Base-by-base conservation (phyloP, 1,140 invertebrate species). In the Drosophila bocki region DNA sequence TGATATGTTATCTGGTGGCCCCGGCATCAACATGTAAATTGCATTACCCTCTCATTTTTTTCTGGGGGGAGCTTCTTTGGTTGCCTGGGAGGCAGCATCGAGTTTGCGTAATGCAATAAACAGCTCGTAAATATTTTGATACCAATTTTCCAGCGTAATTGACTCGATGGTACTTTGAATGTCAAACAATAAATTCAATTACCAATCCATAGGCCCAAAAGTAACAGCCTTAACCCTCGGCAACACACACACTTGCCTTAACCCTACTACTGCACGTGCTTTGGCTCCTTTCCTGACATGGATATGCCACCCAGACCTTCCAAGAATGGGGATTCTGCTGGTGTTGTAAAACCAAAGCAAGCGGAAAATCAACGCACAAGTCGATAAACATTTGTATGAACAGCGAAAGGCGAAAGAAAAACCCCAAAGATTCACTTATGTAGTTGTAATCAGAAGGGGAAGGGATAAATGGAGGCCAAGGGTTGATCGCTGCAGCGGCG, bases 161-260 rank as follows among this genome's bases (percentile, higher is more conserved):
- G 85, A 90, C 81, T 85, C 78, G 78, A 90, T 64, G 81, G 75
- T 90, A 90, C 85, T 90, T 90, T 90, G 68, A 90, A 79, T 90
- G 85, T 90, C 85, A 90, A 90, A 90, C 85, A 90, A 90, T 90
- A 90, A 90, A 90, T 90, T 90, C 85, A 90, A 90, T 90, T 90
- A 90, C 86, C 78, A 90, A 90, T 82, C 78, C 78, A 82, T 76
- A 81, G 78, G 72, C 85, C 60, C 51, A 32, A 53, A 54, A 58
- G 45, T 53, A 51, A 22, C 39, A 42, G 32, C 54, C n/a, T 8
- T 41, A 41, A 62, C 41, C 54, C 54, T 68, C 29, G 19, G 17
- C 19, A 13, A 32, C 42, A 26, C 50, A 60, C 50, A 57, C 61
- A n/a, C 41, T 19, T 44, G 60, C 42, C 58, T 88, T 84, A 88